phyloP scores from a whole-genome alignment of 2,113 vertebrate genomes.

The Oryzias curvinotus region DNA sequence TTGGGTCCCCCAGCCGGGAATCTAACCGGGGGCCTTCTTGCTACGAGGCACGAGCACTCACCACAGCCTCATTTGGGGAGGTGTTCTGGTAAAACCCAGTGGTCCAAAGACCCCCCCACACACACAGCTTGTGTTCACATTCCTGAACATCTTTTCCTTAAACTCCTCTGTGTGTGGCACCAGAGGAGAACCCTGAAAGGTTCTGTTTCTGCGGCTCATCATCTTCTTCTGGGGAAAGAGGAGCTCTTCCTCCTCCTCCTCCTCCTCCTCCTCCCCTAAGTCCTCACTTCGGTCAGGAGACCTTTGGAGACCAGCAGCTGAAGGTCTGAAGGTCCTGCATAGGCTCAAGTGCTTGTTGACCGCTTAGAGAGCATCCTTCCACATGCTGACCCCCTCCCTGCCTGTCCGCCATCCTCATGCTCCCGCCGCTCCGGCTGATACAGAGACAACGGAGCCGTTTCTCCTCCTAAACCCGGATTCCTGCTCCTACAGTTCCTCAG shows the following conservation, averaged over 20 bases:
- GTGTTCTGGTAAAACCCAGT: no score
- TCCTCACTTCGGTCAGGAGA: conserved; percentile 64
- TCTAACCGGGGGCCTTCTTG: no score
- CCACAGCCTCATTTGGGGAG: no score
- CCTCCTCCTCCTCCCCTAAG: conserved; percentile 5
- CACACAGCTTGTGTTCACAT: not conserved
- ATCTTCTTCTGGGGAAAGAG: not conserved
- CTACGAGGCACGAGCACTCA: no score
- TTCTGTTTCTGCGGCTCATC: no score
- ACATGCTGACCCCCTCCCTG: conserved; percentile 37
- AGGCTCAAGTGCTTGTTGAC: conserved; percentile 90
- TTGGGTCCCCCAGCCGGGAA: no score
- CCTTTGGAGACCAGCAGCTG: conserved; percentile 82
- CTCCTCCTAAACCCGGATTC: not conserved
- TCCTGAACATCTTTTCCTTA: no score
- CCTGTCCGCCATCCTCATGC: no score
- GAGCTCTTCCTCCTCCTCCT: conserved; percentile 2
- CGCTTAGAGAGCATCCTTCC: conserved; percentile 86
- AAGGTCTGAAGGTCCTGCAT: conserved; percentile 79
- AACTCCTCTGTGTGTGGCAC: no score
- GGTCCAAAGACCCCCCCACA: no score
- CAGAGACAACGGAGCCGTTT: not conserved
- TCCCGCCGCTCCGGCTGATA: conserved; percentile 8
- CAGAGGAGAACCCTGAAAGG: no score
- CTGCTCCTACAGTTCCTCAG: conserved; percentile 18